Evolutionary conservation across 1,140 invertebrate species (phyloP), one percentile per base, ranked within the genome.

Genomic region (Drosophila athabasca): DNA sequence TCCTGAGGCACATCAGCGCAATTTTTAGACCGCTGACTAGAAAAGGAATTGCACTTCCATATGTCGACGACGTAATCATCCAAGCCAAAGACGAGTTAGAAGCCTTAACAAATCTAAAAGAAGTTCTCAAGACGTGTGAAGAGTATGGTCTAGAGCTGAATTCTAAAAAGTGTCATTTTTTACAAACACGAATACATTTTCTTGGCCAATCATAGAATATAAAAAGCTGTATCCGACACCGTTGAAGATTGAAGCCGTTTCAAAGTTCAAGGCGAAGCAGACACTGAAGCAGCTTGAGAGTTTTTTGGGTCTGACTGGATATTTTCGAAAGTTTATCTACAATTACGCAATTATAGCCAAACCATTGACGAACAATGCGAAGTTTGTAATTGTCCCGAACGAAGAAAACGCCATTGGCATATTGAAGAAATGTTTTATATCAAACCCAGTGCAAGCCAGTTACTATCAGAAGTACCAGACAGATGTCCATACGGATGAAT

Each of bases 291-390:
- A 62, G 17, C 6, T 62, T 24, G 6, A 62, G 11, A 54, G 66
- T 62, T 69, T 66, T 60, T 11, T 57, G 8, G 64, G 41, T 13
- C 11, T 60, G 22, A 60, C 57, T n/a, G 65, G 43, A 11, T 64
- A 69, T 26, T 69, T 69, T 6, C 26, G 46, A 19, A 64, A 64
- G 2, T 64, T 64, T 35, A 51, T 39, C 0, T 24, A 3, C 1
- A 68, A 41, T 8, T 53, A 35, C 15, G 39, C n/a, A n/a, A n/a
- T n/a, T n/a, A n/a, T n/a, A n/a, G n/a, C n/a, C n/a, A n/a, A n/a
- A n/a, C n/a, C n/a, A n/a, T n/a, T n/a, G n/a, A n/a, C n/a, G n/a
- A n/a, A n/a, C n/a, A n/a, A n/a, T n/a, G n/a, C n/a, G n/a, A n/a
- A n/a, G n/a, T n/a, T n/a, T n/a, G n/a, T n/a, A n/a, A n/a, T n/a